Base-by-base conservation (phyloP, 2,113 vertebrate species). In the Thunnus maccoyii region DNA sequence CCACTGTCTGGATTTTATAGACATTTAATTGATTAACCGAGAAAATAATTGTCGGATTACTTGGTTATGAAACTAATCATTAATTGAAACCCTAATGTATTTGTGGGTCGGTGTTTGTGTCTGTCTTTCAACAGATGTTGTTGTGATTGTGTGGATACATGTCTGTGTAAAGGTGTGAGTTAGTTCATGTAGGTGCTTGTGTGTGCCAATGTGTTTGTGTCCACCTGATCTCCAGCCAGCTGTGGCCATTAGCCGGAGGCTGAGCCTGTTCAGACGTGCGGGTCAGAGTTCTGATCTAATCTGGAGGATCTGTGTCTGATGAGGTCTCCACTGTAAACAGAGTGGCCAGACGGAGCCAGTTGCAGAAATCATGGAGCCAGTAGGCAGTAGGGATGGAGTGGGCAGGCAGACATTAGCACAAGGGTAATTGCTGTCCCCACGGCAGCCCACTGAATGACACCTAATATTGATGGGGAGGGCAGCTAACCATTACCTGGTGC, bases 391-490 rank as follows among this genome's bases (percentile, higher is more conserved):
- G 80, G 68, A 83, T 78, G 68, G 72, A 83, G 84, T 55, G 73
- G 76, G 80, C 77, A 80, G 84, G 68, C 61, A 58, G 81, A 84
- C 89, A 91, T 95, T 93, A 94, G 89, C 88, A 85, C 78, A 71
- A 75, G 87, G 90, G 91, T 94, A 94, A 94, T 94, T 92, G 88
- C 88, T 80, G 82, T 88, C 84, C 91, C 89, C 78, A 69, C 55
- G 16, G 79, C 86, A 78, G 78, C 85, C 83, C 78, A 46, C 83
- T 85, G 87, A 93, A 88, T 93, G 93, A 92, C 90, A 89, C 82
- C 86, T 90, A 89, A 91, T 93, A 91, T 88, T 86, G 88, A 70
- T 57, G 60, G 36, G 73, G 82, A 90, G 78, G 72, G 76, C 66
- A 77, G 81, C 80, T 80, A 79, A 87, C 89, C 83, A 89, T 92